Evolutionary conservation across 64 coral and sea anemone genomes (phyloP), one percentile per base, ranked within the genome.

Genomic region (Astreopora myriophthalma): DNA sequence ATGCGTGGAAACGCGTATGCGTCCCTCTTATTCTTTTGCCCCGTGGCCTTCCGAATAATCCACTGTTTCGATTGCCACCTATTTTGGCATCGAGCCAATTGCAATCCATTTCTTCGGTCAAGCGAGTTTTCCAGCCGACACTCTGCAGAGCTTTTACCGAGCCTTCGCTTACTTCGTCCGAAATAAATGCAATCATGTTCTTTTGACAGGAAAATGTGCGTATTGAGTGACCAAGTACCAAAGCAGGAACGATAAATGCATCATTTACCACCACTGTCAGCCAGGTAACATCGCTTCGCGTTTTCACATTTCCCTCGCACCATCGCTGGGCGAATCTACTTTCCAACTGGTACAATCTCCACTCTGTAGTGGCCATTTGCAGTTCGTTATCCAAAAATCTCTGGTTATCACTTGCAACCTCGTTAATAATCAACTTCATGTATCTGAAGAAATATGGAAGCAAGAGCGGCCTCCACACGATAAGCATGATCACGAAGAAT

Each of bases 1-100:
- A 97, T 6, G 92, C 92, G 34, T 94, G 86, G 52, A 97, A 97
- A 51, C 95, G 70, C 34, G 95, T 97, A 23, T 97, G 92, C 10
- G 92, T 97, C 3, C 95, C 95, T 1, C 23, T 48, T 13, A 71
- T 71, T 71, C 68, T 31, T 27, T 91, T 69, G 1, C 93, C 93
- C 12, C 12, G 48, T 34, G 90, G 89, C 30, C 34, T 73, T 3
- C 29, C 35, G 14, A 23, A 49, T 2, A 85, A 42, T 0, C 48
- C 60, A 19, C 71, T 86, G 34, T 95, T 72, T 36, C 61, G 8
- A 33, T 71, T 4, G 14, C 68, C 68, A 27, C 68, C 68, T 17
- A 71, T 17, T 71, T 71, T 34, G 28, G 28, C 65, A 23, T 95
- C 88, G 58, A 95, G 84, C 94, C 94, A 95, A 51, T 95, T 81